Base-by-base conservation (phyloP, 2,113 vertebrate species). In the Sisor rabdophorus region DNA sequence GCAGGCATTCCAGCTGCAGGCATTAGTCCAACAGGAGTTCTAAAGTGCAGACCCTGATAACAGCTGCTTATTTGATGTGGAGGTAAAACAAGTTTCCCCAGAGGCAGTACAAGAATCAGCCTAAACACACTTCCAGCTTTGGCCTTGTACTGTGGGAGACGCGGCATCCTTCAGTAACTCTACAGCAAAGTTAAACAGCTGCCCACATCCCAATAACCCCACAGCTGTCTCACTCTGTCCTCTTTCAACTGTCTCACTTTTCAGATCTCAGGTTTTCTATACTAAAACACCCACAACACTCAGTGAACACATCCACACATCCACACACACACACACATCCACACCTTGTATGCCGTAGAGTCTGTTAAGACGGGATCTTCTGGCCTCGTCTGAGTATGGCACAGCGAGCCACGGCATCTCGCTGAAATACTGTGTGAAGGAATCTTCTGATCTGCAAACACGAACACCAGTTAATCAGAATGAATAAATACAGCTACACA, bases 341-440 rank as follows among this genome's bases (percentile, higher is more conserved):
- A 40, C 90, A 98, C 97, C 97, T 97, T 99, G 97, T 82, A 99
- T 98, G 74, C 97, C 95, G 0, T 96, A 99, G 26, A 99, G 94
- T 63, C 97, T 92, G 87, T 98, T 98, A 77, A 99, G 95, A 71
- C 95, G 94, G 0, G 96, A 98, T 74, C 97, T 88, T 3, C 97
- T 89, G 82, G 93, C 94, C 83, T 98, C 96, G 0, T 99, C 97
- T 0, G 92, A 85, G 65, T 98, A 99, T 0, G 97, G 97, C 63
- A 99, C 91, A 0, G 97, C 96, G 9, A 97, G 82, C 97, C 97
- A 99, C 6, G 97, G 96, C 97, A 99, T 99, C 90, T 99, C 97
- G 0, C 95, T 98, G 91, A 99, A 99, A 85, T 99, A 99, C 91
- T 99, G 97, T 79, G 94, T 94, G 87, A 98, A 99, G 1, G 97